phyloP scores from a whole-genome alignment of 2,888 invertebrate species.

The Perizoma affinitatum region DNA sequence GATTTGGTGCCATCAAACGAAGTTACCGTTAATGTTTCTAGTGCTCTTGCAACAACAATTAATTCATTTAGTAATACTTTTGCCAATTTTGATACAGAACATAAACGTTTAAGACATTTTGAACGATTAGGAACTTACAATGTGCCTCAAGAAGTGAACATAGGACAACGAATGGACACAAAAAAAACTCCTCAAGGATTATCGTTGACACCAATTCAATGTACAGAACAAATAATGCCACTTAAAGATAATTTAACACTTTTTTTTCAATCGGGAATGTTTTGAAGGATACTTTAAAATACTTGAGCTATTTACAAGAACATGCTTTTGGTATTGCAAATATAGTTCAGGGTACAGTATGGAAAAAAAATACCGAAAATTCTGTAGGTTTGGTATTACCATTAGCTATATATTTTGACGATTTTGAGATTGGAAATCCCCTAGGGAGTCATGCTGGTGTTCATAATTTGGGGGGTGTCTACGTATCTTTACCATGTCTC shows the following conservation, averaged over 20 bases:
- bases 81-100: slow-evolving; percentile 11
- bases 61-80: slow-evolving; percentile 1
- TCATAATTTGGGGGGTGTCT: slow-evolving; percentile 7
- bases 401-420: slow-evolving; percentile 15
- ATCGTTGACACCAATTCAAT: slow-evolving; percentile 4
- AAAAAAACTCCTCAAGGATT: slow-evolving; percentile 2
- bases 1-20: not conserved
- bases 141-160: slow-evolving; percentile 13
- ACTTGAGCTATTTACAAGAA: slow-evolving; percentile 13
- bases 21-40: not conserved
- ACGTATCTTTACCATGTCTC: not conserved
- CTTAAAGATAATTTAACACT: slow-evolving; percentile 12
- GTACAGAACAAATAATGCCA: slow-evolving; percentile 20
- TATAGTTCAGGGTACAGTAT: slow-evolving; percentile 21
- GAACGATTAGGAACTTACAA: slow-evolving; percentile 18
- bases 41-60: too few species aligned
- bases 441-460: slow-evolving; percentile 20
- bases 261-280: slow-evolving; percentile 22
- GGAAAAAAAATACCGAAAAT: slow-evolving; percentile 12
- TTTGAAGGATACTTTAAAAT: slow-evolving; percentile 20
- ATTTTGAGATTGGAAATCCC: slow-evolving; percentile 25
- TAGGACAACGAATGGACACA: slow-evolving; percentile 14
- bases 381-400: not conserved
- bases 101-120: slow-evolving; percentile 18
- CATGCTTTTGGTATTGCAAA: slow-evolving; percentile 14